Percentiles rank a stretch among this genome's conserved stretches.
Evolutionary conservation across 2,113 vertebrate species (phyloP).

Genomic region (Chaetura pelagica): DNA sequence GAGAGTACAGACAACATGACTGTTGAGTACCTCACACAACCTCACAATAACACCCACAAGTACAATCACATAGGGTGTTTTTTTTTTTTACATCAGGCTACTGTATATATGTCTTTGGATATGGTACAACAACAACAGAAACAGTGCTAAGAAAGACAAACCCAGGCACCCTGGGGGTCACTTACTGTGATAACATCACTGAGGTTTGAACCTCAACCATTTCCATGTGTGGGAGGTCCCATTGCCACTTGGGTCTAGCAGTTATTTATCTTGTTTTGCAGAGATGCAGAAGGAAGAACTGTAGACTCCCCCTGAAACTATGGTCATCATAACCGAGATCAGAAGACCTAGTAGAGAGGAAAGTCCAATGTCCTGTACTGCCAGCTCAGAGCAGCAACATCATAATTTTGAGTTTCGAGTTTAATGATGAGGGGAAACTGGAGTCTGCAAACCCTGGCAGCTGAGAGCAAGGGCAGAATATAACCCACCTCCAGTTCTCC

Average conservation of each 20-base stretch:
- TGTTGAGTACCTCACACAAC: neutral
- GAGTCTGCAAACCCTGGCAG: neutral
- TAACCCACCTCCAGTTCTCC: neutral
- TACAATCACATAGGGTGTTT: neutral
- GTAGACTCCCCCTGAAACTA: neutral
- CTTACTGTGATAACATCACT: accelerated
- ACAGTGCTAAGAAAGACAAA: neutral
- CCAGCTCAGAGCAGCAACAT: neutral
- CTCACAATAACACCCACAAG: neutral
- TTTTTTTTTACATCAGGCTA: neutral
- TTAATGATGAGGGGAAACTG: neutral
- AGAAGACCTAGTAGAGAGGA: neutral
- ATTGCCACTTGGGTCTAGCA: neutral
- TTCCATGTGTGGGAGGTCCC: neutral
- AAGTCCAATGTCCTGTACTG: neutral
- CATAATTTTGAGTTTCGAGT: neutral
- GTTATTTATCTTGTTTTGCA: neutral
- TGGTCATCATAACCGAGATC: neutral
- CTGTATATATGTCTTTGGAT: neutral
- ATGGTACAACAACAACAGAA: neutral
- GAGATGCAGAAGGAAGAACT: neutral
- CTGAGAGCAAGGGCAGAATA: neutral
- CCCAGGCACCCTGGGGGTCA: neutral
- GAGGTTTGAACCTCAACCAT: neutral
- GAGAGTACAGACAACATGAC: neutral